Percentiles rank a stretch among this genome's conserved stretches.
Evolutionary conservation across 92 coral and sea anemone genomes (phyloP).

Genomic region (Siderastrea siderea): DNA sequence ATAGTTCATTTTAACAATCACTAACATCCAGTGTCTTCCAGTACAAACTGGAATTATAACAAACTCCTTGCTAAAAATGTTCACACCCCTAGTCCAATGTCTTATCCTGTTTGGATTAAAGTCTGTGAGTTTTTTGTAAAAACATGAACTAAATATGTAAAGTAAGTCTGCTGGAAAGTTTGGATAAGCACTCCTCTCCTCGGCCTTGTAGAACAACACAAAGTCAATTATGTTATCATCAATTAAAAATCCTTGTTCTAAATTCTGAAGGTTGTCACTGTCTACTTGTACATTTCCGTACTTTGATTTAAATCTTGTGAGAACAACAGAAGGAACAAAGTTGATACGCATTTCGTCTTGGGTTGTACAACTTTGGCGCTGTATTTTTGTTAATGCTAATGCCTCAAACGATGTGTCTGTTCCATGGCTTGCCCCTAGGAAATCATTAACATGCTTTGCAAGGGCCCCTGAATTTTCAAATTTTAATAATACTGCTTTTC

Average conservation of each 20-base stretch:
- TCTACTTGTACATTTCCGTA: slow-evolving; percentile 19
- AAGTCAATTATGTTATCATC: slow-evolving; percentile 11
- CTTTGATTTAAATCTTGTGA: neutral
- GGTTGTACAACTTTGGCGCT: neutral
- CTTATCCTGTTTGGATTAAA: slow-evolving; percentile 7
- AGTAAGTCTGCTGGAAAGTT: neutral
- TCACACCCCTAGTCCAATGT: slow-evolving; percentile 9
- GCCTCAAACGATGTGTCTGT: neutral
- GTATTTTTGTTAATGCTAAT: neutral
- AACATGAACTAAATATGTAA: slow-evolving; percentile 14
- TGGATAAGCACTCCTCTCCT: neutral
- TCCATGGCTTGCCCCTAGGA: neutral
- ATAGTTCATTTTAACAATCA: slow-evolving; percentile 20
- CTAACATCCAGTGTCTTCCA: slow-evolving; percentile 6
- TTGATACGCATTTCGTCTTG: neutral
- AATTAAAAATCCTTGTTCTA: slow-evolving; percentile 9
- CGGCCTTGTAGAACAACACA: neutral
- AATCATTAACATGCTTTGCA: neutral
- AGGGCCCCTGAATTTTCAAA: neutral
- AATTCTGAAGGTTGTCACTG: slow-evolving; percentile 9
- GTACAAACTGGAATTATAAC: slow-evolving; percentile 19
- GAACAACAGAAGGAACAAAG: slow-evolving; percentile 2
- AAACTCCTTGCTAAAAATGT: neutral
- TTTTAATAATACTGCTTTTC: slow-evolving; percentile 8
- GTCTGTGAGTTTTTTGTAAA: slow-evolving; percentile 9